A percentile compares a stretch with the other conserved stretches of the same genome.
Evolutionary conservation across 2,113 vertebrate species (phyloP).

Genomic region (Enhydra lutris): DNA sequence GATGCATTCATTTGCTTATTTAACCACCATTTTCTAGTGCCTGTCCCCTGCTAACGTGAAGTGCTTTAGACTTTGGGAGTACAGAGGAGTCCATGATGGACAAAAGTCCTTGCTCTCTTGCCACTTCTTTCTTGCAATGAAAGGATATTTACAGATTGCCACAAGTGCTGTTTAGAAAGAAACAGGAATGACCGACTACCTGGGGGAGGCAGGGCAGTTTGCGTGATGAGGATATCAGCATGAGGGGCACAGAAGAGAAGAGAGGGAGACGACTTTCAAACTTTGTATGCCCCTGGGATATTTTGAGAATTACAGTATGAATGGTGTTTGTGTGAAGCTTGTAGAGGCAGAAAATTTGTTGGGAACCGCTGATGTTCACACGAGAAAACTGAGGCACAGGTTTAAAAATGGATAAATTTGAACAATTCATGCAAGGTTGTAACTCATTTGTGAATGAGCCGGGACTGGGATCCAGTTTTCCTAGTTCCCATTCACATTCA

Average conservation of each 20-base stretch:
- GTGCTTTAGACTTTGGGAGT: neutral
- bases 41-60: accelerated
- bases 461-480: neutral
- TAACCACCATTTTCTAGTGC: neutral
- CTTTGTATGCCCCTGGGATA: neutral
- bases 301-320: neutral
- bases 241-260: neutral
- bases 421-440: neutral
- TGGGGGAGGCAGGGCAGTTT: neutral
- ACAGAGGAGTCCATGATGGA: neutral
- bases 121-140: neutral
- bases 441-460: neutral
- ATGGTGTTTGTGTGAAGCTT: neutral
- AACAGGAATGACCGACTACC: neutral
- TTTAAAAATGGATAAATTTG: neutral
- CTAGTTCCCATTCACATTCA: neutral
- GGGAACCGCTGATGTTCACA: neutral
- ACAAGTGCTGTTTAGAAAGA: neutral
- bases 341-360: neutral
- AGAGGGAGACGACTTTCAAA: neutral
- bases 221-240: neutral
- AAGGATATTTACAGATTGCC: neutral
- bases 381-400: neutral
- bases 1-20: neutral
- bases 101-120: neutral